Evolutionary conservation across 2,888 invertebrate species (phyloP).

Genomic region (Pseudococcus viburni): DNA sequence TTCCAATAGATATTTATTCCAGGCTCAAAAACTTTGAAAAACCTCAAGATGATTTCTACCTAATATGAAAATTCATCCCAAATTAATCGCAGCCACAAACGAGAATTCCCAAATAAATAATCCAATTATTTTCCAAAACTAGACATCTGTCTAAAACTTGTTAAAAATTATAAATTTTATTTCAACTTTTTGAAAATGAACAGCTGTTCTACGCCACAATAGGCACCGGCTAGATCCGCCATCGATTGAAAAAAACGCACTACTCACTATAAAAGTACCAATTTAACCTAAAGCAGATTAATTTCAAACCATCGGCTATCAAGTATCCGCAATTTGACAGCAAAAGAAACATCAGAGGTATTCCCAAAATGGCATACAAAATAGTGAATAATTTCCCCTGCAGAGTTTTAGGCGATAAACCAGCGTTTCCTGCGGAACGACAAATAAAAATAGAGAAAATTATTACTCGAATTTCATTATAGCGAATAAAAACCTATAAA

Average conservation of each 20-base stretch:
- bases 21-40: too few species aligned
- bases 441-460: background rate
- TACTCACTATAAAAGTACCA: conserved; percentile 41
- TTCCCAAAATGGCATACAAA: conserved; percentile 35
- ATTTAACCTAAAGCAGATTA: conserved; percentile 48
- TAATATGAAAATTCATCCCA: too few species aligned
- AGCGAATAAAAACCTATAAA: background rate
- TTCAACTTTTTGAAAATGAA: too few species aligned
- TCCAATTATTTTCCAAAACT: too few species aligned
- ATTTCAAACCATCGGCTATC: conserved; percentile 42
- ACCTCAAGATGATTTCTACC: too few species aligned
- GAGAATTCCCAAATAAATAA: too few species aligned
- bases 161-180: too few species aligned
- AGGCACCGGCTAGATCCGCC: too few species aligned
- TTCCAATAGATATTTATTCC: too few species aligned
- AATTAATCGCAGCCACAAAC: too few species aligned
- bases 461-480: background rate
- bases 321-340: conserved; percentile 33
- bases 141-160: too few species aligned
- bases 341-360: conserved; percentile 34
- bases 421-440: conserved; percentile 12
- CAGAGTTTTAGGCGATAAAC: conserved; percentile 37
- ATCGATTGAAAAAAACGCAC: background rate
- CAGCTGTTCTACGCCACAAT: too few species aligned
- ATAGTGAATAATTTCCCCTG: conserved; percentile 49